Percentiles rank a stretch among this genome's conserved stretches.
These are phyloP conservation scores for Hydrochoerus hydrochaeris DNA, from an alignment of 2,113 vertebrate genomes.

Conservation along the genomic window DNA sequence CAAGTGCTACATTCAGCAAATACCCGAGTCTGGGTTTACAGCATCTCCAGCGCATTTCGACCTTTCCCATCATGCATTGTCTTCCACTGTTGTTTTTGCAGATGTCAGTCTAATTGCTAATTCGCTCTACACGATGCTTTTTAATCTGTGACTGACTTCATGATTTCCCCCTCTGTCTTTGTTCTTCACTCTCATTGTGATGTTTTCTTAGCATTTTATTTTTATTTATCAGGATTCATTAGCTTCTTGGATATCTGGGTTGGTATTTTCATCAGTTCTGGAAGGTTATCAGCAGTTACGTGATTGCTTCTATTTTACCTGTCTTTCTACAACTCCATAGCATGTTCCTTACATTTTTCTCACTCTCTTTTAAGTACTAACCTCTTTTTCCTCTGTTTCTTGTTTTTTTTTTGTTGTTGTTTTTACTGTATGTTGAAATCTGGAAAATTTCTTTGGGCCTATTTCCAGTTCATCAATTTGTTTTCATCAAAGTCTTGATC, in stretches of 20 bases:
- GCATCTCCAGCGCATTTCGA: not conserved
- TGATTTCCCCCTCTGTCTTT: not conserved
- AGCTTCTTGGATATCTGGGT: not conserved
- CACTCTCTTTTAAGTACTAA: not conserved
- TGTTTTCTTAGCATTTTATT: not conserved
- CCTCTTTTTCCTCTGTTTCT: not conserved
- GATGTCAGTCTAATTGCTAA: not conserved
- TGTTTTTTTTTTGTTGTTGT: not conserved
- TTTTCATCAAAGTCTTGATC: conserved; percentile 7
- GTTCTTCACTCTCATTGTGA: not conserved
- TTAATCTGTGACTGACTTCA: not conserved
- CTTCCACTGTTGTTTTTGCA: not conserved
- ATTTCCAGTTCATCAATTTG: not conserved
- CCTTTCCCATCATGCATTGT: not conserved
- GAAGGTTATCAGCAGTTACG: not conserved
- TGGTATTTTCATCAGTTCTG: not conserved
- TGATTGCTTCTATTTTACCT: not conserved
- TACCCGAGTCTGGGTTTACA: not conserved
- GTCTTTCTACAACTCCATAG: not conserved
- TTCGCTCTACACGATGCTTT: not conserved
- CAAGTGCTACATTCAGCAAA: not conserved
- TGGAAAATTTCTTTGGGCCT: not conserved
- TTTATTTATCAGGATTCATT: not conserved
- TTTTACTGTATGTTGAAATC: not conserved
- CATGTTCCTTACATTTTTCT: not conserved